Base-by-base conservation (phyloP, 2,113 vertebrate species). In the Opisthocomus hoazin region DNA sequence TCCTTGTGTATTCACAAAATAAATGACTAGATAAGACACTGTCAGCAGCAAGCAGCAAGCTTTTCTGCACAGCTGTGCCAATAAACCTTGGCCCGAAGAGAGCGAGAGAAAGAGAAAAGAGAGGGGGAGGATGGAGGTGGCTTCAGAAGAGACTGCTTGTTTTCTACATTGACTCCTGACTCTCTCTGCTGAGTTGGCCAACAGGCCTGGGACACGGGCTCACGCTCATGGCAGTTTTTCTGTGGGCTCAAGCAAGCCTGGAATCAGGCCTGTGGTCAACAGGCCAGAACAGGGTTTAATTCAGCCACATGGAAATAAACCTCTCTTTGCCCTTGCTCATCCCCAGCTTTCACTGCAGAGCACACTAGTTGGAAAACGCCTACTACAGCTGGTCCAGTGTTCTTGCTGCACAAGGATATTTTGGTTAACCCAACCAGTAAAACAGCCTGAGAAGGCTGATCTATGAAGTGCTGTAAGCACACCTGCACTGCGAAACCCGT, bases 181-280 rank as follows among this genome's bases (percentile, higher is more conserved):
- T 21, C 26, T 56, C 5, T 68, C 45, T 69, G 50, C 12, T 1
- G 3, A 70, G 60, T 0, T 46, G 64, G 51, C 32, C 63, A 77
- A 56, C 7, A 69, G 34, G 30, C 45, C 4, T 48, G 30, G 64
- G 46, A 82, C 66, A 64, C 0, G 1, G 36, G 48, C 43, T 54
- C 4, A 5, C 0, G 2, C 39, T 45, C 54, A 10, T 1, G 3
- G 10, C 17, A 29, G 27, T 20, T 21, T 37, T 60, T 34, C 29
- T 46, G 36, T 11, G 18, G 32, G 30, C 30, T 61, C 4, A 2
- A 78, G 34, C 39, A 75, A 70, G 37, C 37, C 43, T 83, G 58
- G 54, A 91, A 83, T n/a, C 30, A 73, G 34, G 54, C 15, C 20
- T 5, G 2, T 34, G 26, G 36, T 17, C 27, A 70, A 63, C 9